Percentiles rank a stretch among this genome's conserved stretches.
Conservation (phyloP, 2,888 invertebrate species). For the Epirrhoe tristata region DNA sequence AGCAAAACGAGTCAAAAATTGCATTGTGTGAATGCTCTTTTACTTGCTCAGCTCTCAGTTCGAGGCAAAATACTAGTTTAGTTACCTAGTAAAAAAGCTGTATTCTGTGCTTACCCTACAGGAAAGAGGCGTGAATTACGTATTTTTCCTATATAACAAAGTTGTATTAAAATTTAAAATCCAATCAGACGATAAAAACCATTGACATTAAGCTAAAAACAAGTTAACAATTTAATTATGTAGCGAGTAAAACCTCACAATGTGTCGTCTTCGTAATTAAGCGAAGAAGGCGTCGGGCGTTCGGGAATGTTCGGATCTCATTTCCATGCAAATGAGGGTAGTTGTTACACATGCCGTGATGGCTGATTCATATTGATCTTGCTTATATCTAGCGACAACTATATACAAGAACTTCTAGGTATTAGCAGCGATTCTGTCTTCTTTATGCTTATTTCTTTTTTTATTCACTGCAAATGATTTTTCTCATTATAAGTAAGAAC, state of each 20-base stretch:
- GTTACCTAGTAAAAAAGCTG: too few relatives aligned
- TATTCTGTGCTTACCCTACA: too few relatives aligned
- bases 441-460: too few relatives aligned
- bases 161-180: neutral
- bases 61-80: too few relatives aligned
- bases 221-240: slow-evolving; percentile 40
- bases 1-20: too few relatives aligned
- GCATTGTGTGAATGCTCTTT: too few relatives aligned
- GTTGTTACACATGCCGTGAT: slow-evolving; percentile 43
- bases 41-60: too few relatives aligned
- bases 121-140: too few relatives aligned
- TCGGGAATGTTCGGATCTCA: slow-evolving; percentile 75
- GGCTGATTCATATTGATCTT: slow-evolving; percentile 37
- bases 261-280: slow-evolving; percentile 78
- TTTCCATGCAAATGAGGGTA: slow-evolving; percentile 83
- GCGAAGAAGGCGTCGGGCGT: slow-evolving; percentile 76
- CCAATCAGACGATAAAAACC: neutral
- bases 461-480: too few relatives aligned
- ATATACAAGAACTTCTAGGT: neutral
- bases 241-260: slow-evolving; percentile 58
- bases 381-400: slow-evolving; percentile 11
- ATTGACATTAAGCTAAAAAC: slow-evolving; percentile 4
- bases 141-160: neutral
- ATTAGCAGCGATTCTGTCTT: too few relatives aligned
- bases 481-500: too few relatives aligned